Evolutionary conservation across 1,140 invertebrate species (phyloP), one percentile per base, ranked within the genome.

Genomic region (Hypothenemus hampei): DNA sequence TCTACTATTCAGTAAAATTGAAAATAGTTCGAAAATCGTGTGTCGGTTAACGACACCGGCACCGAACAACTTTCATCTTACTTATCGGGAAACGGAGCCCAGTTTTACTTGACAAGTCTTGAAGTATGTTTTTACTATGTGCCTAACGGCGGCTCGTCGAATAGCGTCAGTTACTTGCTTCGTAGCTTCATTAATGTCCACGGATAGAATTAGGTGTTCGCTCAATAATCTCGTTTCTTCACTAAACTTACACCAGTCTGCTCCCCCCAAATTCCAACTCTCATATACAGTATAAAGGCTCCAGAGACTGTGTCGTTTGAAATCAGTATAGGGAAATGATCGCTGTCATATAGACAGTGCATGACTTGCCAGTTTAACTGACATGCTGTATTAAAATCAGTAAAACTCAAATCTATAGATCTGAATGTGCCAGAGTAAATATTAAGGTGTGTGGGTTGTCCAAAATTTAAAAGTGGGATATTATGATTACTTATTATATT

Each of bases 381-480:
- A 10, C 11, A 15, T n/a, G 15, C 39, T 31, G 18, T 11, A 19
- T 29, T 45, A 13, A 18, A 19, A 23, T 45, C 31, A 35, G 37
- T 29, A 33, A 53, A 29, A 18, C 40, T 53, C 19, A 53, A 35
- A 35, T 45, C 51, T 8, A 52, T 52, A 15, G 41, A n/a, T 11
- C 39, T 35, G 33, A 22, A 33, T 29, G 15, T 26, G 15, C 37
- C 22, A n/a, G 20, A 39, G 21, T n/a, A 16, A 23, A 24, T 36
- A 29, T 24, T 40, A 33, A 53, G 36, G 33, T 44, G 40, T 45
- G 51, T 53, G 29, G 26, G 41, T 13, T 23, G 11, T 18, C 26
- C 51, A 20, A 40, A 31, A 23, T 46, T 53, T 33, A 53, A 29
- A 21, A 55, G 29, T 20, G 20, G 37, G 19, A 55, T 37, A 26